Percentiles rank a stretch among this genome's conserved stretches.
Evolutionary conservation across 2,113 vertebrate species (phyloP).

Genomic region (Sinosuthora webbiana): DNA sequence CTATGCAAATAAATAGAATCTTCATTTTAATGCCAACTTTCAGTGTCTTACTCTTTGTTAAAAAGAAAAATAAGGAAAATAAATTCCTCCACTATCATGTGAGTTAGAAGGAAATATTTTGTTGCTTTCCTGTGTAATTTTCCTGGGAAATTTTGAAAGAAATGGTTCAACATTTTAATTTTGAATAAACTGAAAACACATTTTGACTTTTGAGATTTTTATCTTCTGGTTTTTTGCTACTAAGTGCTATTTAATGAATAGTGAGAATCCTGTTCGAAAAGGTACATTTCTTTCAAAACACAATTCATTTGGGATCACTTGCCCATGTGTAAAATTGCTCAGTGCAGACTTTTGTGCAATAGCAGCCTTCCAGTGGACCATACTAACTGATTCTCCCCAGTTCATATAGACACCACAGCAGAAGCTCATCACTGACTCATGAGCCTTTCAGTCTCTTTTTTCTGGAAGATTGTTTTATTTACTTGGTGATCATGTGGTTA

Average conservation of each 20-base stretch:
- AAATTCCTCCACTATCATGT: not conserved
- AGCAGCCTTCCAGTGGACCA: not conserved
- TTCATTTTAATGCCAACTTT: not conserved
- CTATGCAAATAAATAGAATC: not conserved
- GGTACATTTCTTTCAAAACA: not conserved
- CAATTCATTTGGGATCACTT: not conserved
- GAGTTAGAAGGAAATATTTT: not conserved
- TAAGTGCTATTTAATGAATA: not conserved
- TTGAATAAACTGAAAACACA: not conserved
- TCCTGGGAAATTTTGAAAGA: not conserved
- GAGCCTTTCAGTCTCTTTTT: not conserved
- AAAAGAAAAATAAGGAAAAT: not conserved
- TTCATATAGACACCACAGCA: not conserved
- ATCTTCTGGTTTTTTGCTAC: not conserved
- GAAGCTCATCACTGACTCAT: not conserved
- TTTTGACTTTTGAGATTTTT: not conserved
- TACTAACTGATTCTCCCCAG: not conserved
- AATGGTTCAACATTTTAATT: not conserved
- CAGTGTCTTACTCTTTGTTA: not conserved
- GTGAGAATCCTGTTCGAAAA: not conserved
- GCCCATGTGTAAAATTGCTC: not conserved
- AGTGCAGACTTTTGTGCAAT: not conserved
- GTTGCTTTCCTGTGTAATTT: not conserved
- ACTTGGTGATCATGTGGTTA: not conserved
- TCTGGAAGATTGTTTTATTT: not conserved